Conservation (phyloP, 1,140 invertebrate species). For the Drosophila pseudoananassae region DNA sequence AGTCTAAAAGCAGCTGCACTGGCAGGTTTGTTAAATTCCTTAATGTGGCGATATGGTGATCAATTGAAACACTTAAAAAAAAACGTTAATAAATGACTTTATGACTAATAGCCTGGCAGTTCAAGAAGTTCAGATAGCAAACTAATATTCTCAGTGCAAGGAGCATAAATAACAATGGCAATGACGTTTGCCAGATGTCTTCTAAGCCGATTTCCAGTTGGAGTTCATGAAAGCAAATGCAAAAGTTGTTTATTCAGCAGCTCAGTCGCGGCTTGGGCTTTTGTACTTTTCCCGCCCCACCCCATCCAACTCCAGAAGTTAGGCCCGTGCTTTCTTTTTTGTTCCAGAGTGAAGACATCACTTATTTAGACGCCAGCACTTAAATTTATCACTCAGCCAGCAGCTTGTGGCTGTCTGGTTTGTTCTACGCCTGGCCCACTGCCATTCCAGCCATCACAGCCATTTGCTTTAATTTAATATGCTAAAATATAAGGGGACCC, state of each 20-base stretch:
- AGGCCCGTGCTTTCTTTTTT: constrained; percentile 27
- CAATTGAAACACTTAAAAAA: no score
- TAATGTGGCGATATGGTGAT: not conserved
- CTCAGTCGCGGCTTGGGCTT: constrained; percentile 64
- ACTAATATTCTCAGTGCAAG: constrained; percentile 15
- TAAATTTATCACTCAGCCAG: constrained; percentile 74
- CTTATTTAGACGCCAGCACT: constrained; percentile 73
- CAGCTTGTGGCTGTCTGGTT: constrained; percentile 23
- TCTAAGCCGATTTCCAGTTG: constrained; percentile 71
- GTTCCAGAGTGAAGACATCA: constrained; percentile 47
- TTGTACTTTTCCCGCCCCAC: constrained; percentile 11
- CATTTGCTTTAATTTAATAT: constrained; percentile 80
- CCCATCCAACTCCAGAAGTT: constrained; percentile 11
- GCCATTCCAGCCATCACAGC: constrained; percentile 37
- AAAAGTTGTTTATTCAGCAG: constrained; percentile 78
- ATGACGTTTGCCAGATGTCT: constrained; percentile 42
- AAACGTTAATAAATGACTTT: not conserved
- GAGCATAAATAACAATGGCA: constrained; percentile 44
- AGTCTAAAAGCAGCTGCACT: not conserved
- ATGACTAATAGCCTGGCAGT: no score
- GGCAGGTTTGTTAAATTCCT: no score
- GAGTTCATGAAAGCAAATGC: constrained; percentile 75
- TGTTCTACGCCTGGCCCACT: constrained; percentile 15
- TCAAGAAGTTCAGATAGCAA: not conserved
- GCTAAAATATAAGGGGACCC: constrained; percentile 68